Evolutionary conservation across 2,888 invertebrate genomes (phyloP), one percentile per base, ranked within the genome.

Genomic region (Sphinx pinastri): DNA sequence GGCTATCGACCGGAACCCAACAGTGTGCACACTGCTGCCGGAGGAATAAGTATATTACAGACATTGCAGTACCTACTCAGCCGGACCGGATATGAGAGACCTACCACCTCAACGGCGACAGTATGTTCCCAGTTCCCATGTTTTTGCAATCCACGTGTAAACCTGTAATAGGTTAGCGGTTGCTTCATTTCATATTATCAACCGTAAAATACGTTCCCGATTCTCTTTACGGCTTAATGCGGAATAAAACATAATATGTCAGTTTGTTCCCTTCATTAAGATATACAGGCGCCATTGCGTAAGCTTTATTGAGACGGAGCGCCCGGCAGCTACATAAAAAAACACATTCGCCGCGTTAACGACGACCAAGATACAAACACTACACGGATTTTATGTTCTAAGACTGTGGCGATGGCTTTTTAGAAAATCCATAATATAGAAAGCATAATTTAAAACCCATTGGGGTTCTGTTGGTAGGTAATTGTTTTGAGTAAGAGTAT

Each of bases 241-340:
- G 70, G 73, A 72, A 70, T 59, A 67, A 71, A 77, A 74, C 71
- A 77, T 73, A 10, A 77, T 73, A 10, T 58, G 67, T 73, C 68
- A 60, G 58, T 70, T 67, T 58, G 70, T 68, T 70, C 67, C 60
- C 58, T 71, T 73, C 75, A 74, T 74, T 72, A 74, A 66, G 60
- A 69, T 69, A 54, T 54, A 25, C 31, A n/a, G 67, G 31, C 52
- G 52, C 52, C 67, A 25, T 54, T 67, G 25, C 54, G 47, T 66
- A 69, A 19, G 63, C 45, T 69, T 60, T 69, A 69, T 67, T 52
- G 52, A 67, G 67, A 63, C 25, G 49, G 13, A 63, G 19, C 4
- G 60, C 47, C 45, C 49, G 63, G 63, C 7, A 12, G 63, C 19
- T 19, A 13, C 63, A 63, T 68, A 68, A 68, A 68, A 68, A 68